These are phyloP conservation scores for Drosophila rhopaloa DNA, from an alignment of 1,140 invertebrate genomes.

Conservation along the genomic window DNA sequence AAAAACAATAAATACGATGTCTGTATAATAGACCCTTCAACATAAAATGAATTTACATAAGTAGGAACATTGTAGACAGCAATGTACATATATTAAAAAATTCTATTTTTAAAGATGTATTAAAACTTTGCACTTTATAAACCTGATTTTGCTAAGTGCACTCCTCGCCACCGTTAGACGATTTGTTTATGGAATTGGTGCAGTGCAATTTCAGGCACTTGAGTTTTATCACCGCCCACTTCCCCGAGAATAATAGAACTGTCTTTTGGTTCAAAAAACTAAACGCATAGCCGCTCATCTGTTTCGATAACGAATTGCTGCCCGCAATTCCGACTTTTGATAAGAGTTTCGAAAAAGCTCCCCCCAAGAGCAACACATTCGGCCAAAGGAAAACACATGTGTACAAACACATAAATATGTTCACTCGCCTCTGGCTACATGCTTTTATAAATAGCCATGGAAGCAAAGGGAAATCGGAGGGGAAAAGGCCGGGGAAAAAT, in stretches of 20 bases:
- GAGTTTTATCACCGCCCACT: constrained; percentile 16
- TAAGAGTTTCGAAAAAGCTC: constrained; percentile 53
- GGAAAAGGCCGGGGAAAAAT: not conserved
- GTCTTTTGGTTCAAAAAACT: constrained; percentile 30
- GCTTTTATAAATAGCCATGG: constrained; percentile 53
- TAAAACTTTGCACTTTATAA: too few relatives aligned
- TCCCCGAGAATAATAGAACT: constrained; percentile 3
- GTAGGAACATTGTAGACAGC: not conserved
- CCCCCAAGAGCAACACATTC: constrained; percentile 30
- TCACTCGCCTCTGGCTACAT: constrained; percentile 24
- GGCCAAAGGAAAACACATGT: constrained; percentile 16
- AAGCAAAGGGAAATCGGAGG: constrained; percentile 2
- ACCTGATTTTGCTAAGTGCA: not conserved
- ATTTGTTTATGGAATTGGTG: not conserved
- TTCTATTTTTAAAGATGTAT: too few relatives aligned
- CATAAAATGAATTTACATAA: not conserved
- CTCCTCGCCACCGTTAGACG: not conserved
- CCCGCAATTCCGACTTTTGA: constrained; percentile 29
- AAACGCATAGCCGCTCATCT: constrained; percentile 17
- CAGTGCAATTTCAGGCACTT: constrained; percentile 42
- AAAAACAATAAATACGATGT: constrained; percentile 1
- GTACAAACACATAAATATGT: constrained; percentile 20
- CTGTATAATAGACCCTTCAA: too few relatives aligned
- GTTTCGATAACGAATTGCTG: constrained; percentile 37
- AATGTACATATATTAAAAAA: too few relatives aligned